Evolutionary conservation across 2,888 invertebrate species (phyloP).

Genomic region (Nebria brevicollis): DNA sequence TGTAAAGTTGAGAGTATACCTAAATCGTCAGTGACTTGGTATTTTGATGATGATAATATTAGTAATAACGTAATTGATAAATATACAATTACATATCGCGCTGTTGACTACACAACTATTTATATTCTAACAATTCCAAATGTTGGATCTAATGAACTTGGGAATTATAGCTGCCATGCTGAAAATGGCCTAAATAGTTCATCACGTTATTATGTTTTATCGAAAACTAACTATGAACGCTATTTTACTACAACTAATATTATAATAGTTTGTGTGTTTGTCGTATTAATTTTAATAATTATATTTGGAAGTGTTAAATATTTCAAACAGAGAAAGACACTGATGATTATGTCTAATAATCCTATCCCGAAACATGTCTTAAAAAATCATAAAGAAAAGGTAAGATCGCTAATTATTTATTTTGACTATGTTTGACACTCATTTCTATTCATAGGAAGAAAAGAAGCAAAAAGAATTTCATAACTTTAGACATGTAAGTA

Average conservation of each 20-base stretch:
- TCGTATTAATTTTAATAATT: too few species aligned
- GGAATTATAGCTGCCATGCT: not conserved
- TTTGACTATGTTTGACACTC: too few species aligned
- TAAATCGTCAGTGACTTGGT: not conserved
- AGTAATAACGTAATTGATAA: not conserved
- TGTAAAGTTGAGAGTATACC: not conserved
- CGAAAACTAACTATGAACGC: not conserved
- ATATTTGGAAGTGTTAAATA: too few species aligned
- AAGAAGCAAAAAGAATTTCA: too few species aligned
- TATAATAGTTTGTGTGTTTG: too few species aligned
- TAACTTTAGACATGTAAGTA: too few species aligned
- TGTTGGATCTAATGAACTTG: not conserved
- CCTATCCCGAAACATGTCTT: too few species aligned
- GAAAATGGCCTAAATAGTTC: not conserved
- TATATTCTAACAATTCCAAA: not conserved
- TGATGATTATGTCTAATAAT: too few species aligned
- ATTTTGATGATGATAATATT: not conserved
- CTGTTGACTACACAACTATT: not conserved
- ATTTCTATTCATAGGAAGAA: too few species aligned
- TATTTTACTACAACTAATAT: not conserved
- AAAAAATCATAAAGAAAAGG: too few species aligned
- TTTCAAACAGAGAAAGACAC: too few species aligned
- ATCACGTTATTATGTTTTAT: not conserved
- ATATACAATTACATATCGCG: not conserved
- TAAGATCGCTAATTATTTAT: too few species aligned